phyloP scores from a whole-genome alignment of 2,888 invertebrate genomes.

The Aspidiotus rigidus region DNA sequence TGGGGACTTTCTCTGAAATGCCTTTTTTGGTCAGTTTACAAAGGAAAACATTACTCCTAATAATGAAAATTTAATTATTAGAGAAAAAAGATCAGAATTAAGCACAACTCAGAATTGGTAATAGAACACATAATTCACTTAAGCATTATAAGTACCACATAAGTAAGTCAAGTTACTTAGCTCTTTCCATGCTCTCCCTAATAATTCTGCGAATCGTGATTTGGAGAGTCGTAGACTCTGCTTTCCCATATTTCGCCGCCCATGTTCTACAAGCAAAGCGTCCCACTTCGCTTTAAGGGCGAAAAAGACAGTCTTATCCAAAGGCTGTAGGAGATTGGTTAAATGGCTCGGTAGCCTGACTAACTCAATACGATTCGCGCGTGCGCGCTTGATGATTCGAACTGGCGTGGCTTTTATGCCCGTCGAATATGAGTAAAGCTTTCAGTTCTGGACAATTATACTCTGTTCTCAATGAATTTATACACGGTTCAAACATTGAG shows the following conservation, averaged over 20 bases:
- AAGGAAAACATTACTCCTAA: too few relatives aligned
- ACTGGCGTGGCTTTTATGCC: constrained; percentile 16
- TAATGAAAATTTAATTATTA: too few relatives aligned
- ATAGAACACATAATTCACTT: too few relatives aligned
- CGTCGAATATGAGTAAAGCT: constrained; percentile 25
- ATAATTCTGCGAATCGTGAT: too few relatives aligned
- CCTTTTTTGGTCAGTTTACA: too few relatives aligned
- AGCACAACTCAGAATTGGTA: too few relatives aligned
- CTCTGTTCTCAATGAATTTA: constrained; percentile 17
- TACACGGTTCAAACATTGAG: constrained; percentile 29
- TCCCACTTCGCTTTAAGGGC: constrained; percentile 16
- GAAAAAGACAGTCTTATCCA: constrained; percentile 20
- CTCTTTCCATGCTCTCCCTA: background rate
- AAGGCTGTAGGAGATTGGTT: constrained; percentile 12
- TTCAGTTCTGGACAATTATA: constrained; percentile 12
- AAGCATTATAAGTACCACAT: too few relatives aligned
- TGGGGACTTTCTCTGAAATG: too few relatives aligned
- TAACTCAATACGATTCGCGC: constrained; percentile 5
- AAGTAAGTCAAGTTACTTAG: too few relatives aligned
- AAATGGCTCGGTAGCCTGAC: constrained; percentile 13
- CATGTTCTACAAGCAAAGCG: background rate
- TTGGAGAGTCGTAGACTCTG: too few relatives aligned
- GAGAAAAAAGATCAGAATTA: too few relatives aligned
- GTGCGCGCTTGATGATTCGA: background rate
- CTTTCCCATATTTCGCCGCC: too few relatives aligned